Conservation (phyloP, 2,888 invertebrate genomes). For the Carabus problematicus region DNA sequence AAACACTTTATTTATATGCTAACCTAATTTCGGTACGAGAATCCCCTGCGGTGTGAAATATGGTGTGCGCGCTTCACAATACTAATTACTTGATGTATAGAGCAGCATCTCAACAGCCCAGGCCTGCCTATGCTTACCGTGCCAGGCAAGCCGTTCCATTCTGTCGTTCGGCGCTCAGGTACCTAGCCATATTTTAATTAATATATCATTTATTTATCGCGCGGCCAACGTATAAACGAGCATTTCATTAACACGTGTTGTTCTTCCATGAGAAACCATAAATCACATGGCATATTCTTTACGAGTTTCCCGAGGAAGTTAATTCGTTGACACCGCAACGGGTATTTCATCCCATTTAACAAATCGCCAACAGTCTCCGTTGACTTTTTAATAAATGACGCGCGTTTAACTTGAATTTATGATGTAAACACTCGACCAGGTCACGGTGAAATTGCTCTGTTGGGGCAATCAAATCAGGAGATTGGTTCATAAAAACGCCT, state of each 20-base stretch:
- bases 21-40: too few species aligned
- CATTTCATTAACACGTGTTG: slow-evolving; percentile 35
- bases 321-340: slow-evolving; percentile 25
- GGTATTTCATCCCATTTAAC: slow-evolving; percentile 28
- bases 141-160: too few species aligned
- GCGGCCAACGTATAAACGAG: slow-evolving; percentile 6
- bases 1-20: too few species aligned
- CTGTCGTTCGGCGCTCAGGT: too few species aligned
- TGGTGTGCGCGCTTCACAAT: too few species aligned
- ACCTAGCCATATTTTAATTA: too few species aligned
- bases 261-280: slow-evolving; percentile 19
- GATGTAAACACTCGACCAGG: slow-evolving; percentile 15
- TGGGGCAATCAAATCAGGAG: slow-evolving; percentile 17
- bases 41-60: too few species aligned
- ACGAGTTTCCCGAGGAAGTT: slow-evolving; percentile 18
- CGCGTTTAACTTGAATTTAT: slow-evolving; percentile 18
- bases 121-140: too few species aligned
- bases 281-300: slow-evolving; percentile 23
- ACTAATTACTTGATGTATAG: too few species aligned
- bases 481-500: slow-evolving; percentile 19
- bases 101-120: too few species aligned
- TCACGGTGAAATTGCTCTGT: slow-evolving; percentile 8
- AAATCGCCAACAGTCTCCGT: slow-evolving; percentile 31
- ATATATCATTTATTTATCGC: too few species aligned
- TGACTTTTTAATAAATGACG: slow-evolving; percentile 38